These are phyloP conservation scores for Leptopilina clavipes DNA, from an alignment of 1,140 invertebrate genomes.

Conservation along the genomic window DNA sequence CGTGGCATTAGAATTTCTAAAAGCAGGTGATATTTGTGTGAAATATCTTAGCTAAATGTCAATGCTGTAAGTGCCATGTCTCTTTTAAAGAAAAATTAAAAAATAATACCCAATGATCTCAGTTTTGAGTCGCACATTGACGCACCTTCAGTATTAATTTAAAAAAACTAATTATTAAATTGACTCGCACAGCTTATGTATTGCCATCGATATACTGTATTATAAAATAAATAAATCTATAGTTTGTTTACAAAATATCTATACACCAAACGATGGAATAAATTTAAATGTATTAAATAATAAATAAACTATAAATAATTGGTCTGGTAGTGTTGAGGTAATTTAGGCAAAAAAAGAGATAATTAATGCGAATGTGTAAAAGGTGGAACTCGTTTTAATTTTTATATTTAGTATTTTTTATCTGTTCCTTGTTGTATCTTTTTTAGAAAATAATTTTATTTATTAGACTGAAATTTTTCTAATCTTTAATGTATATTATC, in stretches of 20 bases:
- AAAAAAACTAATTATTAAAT: slow-evolving; percentile 36
- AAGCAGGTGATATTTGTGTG: slow-evolving; percentile 22
- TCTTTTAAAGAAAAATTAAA: background rate
- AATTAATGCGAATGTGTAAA: background rate
- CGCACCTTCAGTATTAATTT: slow-evolving; percentile 46
- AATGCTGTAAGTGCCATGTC: slow-evolving; percentile 31
- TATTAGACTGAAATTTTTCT: background rate
- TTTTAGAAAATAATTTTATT: background rate
- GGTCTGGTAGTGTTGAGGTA: background rate
- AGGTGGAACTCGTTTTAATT: slow-evolving; percentile 36
- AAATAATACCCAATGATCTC: slow-evolving; percentile 2
- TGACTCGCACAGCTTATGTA: slow-evolving; percentile 32
- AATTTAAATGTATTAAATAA: slow-evolving; percentile 4
- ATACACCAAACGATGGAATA: slow-evolving; percentile 23
- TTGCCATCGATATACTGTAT: slow-evolving; percentile 32
- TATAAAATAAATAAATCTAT: slow-evolving; percentile 44
- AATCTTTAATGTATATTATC: background rate
- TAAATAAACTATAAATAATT: background rate
- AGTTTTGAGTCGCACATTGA: slow-evolving; percentile 36
- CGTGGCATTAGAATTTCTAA: slow-evolving; percentile 31
- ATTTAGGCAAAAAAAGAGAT: slow-evolving; percentile 14
- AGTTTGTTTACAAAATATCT: slow-evolving; percentile 46
- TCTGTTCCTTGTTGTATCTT: background rate
- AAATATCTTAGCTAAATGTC: slow-evolving; percentile 34
- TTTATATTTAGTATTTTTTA: slow-evolving; percentile 22